These are phyloP conservation scores for Diadophis punctatus DNA, from an alignment of 2,113 vertebrate species.

Conservation along the genomic window DNA sequence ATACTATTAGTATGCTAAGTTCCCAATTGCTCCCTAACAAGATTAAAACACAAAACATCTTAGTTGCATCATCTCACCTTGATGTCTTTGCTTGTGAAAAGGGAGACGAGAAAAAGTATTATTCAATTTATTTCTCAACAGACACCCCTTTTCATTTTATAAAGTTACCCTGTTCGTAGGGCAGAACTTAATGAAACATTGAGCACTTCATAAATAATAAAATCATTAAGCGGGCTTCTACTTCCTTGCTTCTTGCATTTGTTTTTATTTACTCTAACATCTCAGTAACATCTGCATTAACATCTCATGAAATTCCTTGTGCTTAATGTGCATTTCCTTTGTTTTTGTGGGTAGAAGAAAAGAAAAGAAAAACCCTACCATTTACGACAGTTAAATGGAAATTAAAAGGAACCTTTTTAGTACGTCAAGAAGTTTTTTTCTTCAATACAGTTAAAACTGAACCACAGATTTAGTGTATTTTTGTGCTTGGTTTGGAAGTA, in stretches of 20 bases:
- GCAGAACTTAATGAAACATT: conserved; percentile 52
- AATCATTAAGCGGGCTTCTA: conserved; percentile 43
- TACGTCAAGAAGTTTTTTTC: conserved; percentile 19
- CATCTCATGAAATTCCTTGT: conserved; percentile 55
- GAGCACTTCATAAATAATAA: conserved; percentile 51
- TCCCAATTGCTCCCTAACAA: conserved; percentile 37
- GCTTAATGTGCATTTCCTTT: conserved; percentile 72
- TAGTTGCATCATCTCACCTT: conserved; percentile 33
- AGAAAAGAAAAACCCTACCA: conserved; percentile 8
- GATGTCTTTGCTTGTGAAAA: conserved; percentile 49
- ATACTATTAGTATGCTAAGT: conserved; percentile 28
- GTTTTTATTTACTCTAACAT: conserved; percentile 48
- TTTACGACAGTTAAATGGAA: conserved; percentile 47
- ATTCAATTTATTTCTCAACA: conserved; percentile 54
- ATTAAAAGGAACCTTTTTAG: conserved; percentile 47
- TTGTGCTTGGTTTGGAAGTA: conserved; percentile 36
- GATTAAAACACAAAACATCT: not conserved
- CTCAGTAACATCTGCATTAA: conserved; percentile 57
- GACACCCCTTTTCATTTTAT: conserved; percentile 51
- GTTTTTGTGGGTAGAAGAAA: conserved; percentile 52
- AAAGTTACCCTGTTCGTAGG: conserved; percentile 64
- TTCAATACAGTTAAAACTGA: conserved; percentile 31
- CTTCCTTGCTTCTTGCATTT: conserved; percentile 44
- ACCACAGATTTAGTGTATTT: conserved; percentile 6
- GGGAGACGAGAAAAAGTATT: conserved; percentile 48